phyloP scores from a whole-genome alignment of 2,113 vertebrate species.

The Tamias sibiricus region DNA sequence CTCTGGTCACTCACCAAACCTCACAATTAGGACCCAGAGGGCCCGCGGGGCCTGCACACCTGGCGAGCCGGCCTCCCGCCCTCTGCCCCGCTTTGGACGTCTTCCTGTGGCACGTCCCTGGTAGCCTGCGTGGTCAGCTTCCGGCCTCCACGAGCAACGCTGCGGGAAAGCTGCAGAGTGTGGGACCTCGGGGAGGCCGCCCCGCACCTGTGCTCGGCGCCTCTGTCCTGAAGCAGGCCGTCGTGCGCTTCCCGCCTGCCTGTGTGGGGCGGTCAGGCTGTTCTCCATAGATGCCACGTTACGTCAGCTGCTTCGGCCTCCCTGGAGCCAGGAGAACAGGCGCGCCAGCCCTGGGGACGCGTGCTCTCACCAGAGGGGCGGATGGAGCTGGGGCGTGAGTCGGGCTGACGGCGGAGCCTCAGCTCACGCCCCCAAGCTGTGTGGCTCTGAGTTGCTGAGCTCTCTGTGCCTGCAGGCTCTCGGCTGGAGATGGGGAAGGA shows the following conservation, averaged over 20 bases:
- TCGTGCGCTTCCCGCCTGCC: accelerated
- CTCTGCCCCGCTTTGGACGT: accelerated
- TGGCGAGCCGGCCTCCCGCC: not conserved
- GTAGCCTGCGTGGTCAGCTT: not conserved
- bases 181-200: not conserved
- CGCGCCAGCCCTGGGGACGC: accelerated
- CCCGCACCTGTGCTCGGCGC: accelerated
- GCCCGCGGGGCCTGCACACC: accelerated
- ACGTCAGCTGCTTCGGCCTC: accelerated
- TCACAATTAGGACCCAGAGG: accelerated
- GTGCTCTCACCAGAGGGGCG: accelerated
- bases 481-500: accelerated
- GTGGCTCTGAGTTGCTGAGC: accelerated
- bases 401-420: accelerated
- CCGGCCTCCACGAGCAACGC: not conserved
- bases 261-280: not conserved
- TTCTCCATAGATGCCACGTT: accelerated
- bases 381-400: accelerated
- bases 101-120: not conserved
- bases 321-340: not conserved
- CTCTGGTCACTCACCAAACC: accelerated
- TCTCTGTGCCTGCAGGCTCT: not conserved
- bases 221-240: accelerated
- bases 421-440: accelerated
- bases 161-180: not conserved